Evolutionary conservation across 1,140 invertebrate species (phyloP), one percentile per base, ranked within the genome.

Genomic region (Drosophila setifemur): DNA sequence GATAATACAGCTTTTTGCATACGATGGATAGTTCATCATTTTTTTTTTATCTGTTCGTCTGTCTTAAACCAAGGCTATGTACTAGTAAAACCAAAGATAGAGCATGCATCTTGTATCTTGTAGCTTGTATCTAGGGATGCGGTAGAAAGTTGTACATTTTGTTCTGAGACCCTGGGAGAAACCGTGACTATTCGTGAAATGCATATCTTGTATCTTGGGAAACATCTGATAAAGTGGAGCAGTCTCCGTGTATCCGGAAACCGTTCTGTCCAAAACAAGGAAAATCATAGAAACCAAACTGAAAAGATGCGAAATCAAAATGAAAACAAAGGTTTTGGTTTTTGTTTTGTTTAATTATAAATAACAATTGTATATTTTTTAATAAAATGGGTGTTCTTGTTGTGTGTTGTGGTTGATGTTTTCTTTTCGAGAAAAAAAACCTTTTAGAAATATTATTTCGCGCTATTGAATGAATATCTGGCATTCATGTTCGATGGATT

Each of bases 361-460:
- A 86, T 86, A 86, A 86, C 81, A 86, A 86, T 86, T 86, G 75
- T 86, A 86, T 86, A 86, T 86, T 81, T 81, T 70, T 83, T 73
- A 83, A 83, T 83, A 83, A 83, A 83, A 83, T 75, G 73, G 75
- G 61, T 81, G 75, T 79, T 81, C 47, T 76, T 74, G 58, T 49
- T 60, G 44, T 69, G 63, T 67, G 55, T 60, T 72, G 50, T 70
- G 69, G 71, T 52, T 72, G 50, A 66, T 68, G 71, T 52, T 76
- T 68, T 66, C 42, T 54, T 72, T 70, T 55, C 64, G 58, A 52
- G 35, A 66, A 53, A 50, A 68, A 26, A 52, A 70, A 70, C n/a
- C n/a, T n/a, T n/a, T n/a, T n/a, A 60, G 67, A 70, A 70, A 70
- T 35, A 60, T 53, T 55, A 47, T 66, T 71, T 60, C 43, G 42